Evolutionary conservation across 1,140 invertebrate species (phyloP).

Genomic region (Yoshiicerus persimilis): DNA sequence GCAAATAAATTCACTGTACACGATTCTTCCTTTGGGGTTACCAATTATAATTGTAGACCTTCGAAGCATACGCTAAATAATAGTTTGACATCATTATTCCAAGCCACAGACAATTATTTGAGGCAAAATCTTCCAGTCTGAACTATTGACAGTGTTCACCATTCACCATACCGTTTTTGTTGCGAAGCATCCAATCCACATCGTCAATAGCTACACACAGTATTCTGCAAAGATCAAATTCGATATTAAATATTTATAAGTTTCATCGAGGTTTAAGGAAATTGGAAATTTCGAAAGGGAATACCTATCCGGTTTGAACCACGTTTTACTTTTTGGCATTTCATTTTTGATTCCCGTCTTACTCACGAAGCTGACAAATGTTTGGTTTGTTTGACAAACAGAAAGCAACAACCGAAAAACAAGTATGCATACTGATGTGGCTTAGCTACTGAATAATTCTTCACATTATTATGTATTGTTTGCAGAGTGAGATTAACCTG

Average conservation of each 20-base stretch:
- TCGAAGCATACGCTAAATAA: neutral
- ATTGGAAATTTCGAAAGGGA: too few relatives aligned
- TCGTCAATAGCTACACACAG: neutral
- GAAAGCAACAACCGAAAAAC: too few relatives aligned
- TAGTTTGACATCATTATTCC: neutral
- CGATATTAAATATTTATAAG: neutral
- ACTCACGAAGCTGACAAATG: too few relatives aligned
- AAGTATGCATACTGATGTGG: too few relatives aligned
- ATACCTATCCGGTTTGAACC: neutral
- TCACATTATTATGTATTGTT: too few relatives aligned
- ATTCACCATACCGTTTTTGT: neutral
- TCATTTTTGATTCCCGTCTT: too few relatives aligned
- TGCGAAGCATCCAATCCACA: neutral
- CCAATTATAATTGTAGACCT: neutral
- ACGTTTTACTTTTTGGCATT: too few relatives aligned
- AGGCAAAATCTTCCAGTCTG: neutral
- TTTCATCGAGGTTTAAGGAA: too few relatives aligned
- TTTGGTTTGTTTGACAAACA: too few relatives aligned
- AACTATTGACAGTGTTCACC: neutral
- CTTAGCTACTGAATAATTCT: too few relatives aligned
- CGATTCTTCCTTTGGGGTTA: neutral
- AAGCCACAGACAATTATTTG: neutral
- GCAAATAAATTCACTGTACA: neutral
- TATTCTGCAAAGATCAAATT: neutral
- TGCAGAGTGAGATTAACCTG: too few relatives aligned